A percentile compares a stretch with the other conserved stretches of the same genome.
These are phyloP conservation scores for Thomomys bottae DNA, from an alignment of 2,113 vertebrate species.

Conservation along the genomic window DNA sequence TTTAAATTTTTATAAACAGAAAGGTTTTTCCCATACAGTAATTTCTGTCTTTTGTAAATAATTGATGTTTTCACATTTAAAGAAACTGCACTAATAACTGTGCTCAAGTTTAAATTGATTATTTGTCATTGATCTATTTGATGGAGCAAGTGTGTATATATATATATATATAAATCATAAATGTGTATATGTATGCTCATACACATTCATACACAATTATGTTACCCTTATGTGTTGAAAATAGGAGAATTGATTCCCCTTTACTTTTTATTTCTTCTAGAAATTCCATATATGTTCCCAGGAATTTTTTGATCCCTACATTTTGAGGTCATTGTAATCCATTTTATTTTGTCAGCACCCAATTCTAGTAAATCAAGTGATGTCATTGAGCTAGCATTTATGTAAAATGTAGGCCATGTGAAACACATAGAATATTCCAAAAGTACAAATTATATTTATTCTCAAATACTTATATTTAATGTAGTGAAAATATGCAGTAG, in stretches of 20 bases:
- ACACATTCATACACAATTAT: background rate
- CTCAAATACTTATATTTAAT: background rate
- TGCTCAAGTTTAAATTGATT: too few relatives aligned
- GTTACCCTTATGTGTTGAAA: background rate
- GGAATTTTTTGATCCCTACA: background rate
- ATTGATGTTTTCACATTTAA: too few relatives aligned
- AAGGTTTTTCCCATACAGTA: too few relatives aligned
- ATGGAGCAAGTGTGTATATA: too few relatives aligned
- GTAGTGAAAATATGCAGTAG: background rate
- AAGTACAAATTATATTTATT: background rate
- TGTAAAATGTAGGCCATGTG: background rate
- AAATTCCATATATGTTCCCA: background rate
- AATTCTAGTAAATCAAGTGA: background rate
- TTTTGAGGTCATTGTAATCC: conserved; percentile 16
- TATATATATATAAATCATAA: background rate
- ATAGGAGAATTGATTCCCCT: background rate
- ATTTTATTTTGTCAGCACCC: background rate
- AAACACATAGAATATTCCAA: background rate
- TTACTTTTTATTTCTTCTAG: background rate
- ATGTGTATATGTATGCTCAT: background rate
- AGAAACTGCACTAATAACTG: too few relatives aligned
- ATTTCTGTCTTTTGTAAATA: too few relatives aligned
- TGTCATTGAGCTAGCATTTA: background rate
- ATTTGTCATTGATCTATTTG: too few relatives aligned
- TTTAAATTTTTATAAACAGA: too few relatives aligned